Evolutionary conservation across 2,888 invertebrate species (phyloP).

Genomic region (Himalopsyche japonica): DNA sequence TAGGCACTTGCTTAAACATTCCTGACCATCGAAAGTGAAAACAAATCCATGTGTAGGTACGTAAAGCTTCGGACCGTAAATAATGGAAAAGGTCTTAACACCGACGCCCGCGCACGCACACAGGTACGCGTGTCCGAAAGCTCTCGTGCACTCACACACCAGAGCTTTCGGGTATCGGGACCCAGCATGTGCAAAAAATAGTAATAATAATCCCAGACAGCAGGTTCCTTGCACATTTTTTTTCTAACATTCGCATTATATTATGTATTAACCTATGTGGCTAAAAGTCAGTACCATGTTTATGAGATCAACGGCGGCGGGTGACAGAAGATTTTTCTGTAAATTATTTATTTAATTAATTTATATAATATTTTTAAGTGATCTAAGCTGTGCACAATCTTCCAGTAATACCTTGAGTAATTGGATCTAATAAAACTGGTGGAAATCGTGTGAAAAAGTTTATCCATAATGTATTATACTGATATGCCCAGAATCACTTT

Average conservation of each 20-base stretch:
- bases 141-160: neutral
- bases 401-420: too few species aligned
- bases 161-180: neutral
- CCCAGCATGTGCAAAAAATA: conserved; percentile 28
- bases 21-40: conserved; percentile 32
- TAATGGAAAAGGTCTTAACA: conserved; percentile 32
- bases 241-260: conserved; percentile 28
- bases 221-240: conserved; percentile 34
- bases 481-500: too few species aligned
- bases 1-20: neutral
- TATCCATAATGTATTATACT: too few species aligned
- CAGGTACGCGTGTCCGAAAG: neutral
- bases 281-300: conserved; percentile 28
- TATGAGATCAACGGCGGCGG: conserved; percentile 8
- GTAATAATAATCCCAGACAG: conserved; percentile 35
- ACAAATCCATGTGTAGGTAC: conserved; percentile 25
- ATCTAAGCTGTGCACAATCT: too few species aligned
- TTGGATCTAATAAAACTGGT: too few species aligned
- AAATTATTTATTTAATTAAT: too few species aligned
- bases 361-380: too few species aligned
- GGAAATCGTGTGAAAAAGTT: too few species aligned
- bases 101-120: neutral
- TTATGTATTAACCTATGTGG: conserved; percentile 3
- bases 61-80: conserved; percentile 29
- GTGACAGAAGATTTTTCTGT: neutral